Evolutionary conservation across 1,140 invertebrate species (phyloP).

Genomic region (Cardiocondyla obscurior): DNA sequence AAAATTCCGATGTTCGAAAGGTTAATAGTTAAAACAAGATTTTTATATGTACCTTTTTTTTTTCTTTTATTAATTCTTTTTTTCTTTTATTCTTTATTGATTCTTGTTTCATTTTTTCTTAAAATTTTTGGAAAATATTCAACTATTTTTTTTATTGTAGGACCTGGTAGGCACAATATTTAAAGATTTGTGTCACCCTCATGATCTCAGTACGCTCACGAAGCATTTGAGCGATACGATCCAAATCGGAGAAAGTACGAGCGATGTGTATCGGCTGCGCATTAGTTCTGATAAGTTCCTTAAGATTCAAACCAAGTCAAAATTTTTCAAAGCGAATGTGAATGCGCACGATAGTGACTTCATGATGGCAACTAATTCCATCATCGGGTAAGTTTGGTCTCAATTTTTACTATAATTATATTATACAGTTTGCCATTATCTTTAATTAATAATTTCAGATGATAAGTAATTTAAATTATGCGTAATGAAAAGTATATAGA

Average conservation of each 20-base stretch:
- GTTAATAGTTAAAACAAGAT: no score
- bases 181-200: slow-evolving; percentile 91
- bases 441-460: neutral
- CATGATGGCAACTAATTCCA: slow-evolving; percentile 95
- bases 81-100: no score
- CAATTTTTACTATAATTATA: neutral
- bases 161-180: slow-evolving; percentile 88
- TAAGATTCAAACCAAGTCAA: slow-evolving; percentile 94
- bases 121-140: neutral
- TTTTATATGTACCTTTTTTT: neutral
- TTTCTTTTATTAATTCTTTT: no score
- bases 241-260: slow-evolving; percentile 87
- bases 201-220: slow-evolving; percentile 89
- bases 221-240: slow-evolving; percentile 91
- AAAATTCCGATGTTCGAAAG: no score
- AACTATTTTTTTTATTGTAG: slow-evolving; percentile 68
- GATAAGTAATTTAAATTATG: neutral
- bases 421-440: neutral
- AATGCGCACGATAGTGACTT: slow-evolving; percentile 90
- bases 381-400: slow-evolving; percentile 86
- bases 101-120: no score
- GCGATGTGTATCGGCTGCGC: slow-evolving; percentile 91
- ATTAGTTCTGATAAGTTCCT: slow-evolving; percentile 90
- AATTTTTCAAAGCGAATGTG: slow-evolving; percentile 90
- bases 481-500: neutral